Percentiles rank a stretch among this genome's conserved stretches.
These are phyloP conservation scores for Sarcophaga caerulescens DNA, from an alignment of 2,888 invertebrate genomes.

Conservation along the genomic window DNA sequence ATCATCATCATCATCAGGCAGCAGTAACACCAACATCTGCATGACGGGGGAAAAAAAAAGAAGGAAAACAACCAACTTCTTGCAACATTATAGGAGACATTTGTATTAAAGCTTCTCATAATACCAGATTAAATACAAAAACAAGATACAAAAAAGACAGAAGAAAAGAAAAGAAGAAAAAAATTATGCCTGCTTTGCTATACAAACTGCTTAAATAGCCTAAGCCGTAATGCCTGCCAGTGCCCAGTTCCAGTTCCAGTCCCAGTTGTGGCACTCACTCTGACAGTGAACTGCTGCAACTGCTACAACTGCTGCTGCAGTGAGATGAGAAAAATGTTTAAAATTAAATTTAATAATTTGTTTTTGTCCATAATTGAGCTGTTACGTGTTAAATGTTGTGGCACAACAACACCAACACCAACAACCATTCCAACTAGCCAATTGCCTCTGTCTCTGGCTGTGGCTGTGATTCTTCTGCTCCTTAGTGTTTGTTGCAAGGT, in stretches of 20 bases:
- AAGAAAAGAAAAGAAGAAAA: slow-evolving; percentile 9
- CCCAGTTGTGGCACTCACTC: too few relatives aligned
- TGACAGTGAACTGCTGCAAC: neutral
- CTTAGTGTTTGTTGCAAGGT: slow-evolving; percentile 15
- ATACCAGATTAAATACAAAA: slow-evolving; percentile 51
- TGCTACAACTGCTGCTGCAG: neutral
- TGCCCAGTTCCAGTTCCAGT: neutral
- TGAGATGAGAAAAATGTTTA: slow-evolving; percentile 45
- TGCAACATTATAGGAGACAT: slow-evolving; percentile 57
- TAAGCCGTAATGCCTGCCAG: neutral
- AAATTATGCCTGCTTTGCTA: neutral
- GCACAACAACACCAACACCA: slow-evolving; percentile 29
- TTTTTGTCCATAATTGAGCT: slow-evolving; percentile 67
- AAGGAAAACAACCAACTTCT: neutral
- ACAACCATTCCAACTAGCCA: neutral
- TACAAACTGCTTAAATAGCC: slow-evolving; percentile 45
- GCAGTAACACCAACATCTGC: slow-evolving; percentile 2
- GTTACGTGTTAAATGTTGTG: slow-evolving; percentile 61
- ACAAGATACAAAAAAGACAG: neutral
- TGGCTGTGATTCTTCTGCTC: neutral
- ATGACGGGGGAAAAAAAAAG: neutral
- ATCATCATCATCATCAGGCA: slow-evolving; percentile 13
- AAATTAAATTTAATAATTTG: slow-evolving; percentile 69
- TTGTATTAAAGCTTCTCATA: slow-evolving; percentile 63
- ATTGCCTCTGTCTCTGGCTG: slow-evolving; percentile 1